A percentile compares a stretch with the other conserved stretches of the same genome.
Evolutionary conservation across 2,888 invertebrate species (phyloP).

Genomic region (Subacronicta megacephala): DNA sequence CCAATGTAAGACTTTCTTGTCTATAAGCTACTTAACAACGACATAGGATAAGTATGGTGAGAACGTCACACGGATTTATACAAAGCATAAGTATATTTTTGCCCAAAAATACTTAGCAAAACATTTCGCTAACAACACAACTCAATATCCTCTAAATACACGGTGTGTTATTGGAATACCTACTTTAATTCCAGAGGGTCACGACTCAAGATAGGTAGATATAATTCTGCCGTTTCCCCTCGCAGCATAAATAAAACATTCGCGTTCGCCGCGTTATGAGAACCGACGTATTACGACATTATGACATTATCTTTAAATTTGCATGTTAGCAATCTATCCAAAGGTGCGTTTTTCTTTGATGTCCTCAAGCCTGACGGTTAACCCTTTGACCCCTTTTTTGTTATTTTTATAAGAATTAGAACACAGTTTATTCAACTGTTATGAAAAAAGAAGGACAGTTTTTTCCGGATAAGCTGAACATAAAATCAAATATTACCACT

Average conservation of each 20-base stretch:
- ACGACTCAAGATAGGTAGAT: constrained; percentile 60
- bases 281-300: constrained; percentile 74
- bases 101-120: background rate
- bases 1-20: too few species aligned
- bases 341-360: constrained; percentile 77
- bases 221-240: constrained; percentile 64
- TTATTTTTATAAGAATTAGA: constrained; percentile 55
- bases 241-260: constrained; percentile 76
- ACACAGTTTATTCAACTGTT: constrained; percentile 6
- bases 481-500: constrained; percentile 12
- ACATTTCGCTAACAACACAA: background rate
- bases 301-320: constrained; percentile 82
- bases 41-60: too few species aligned
- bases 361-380: constrained; percentile 68
- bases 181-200: constrained; percentile 53
- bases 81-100: too few species aligned
- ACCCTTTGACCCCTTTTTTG: constrained; percentile 69
- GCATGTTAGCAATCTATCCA: constrained; percentile 80
- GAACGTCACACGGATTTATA: too few species aligned
- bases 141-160: constrained; percentile 25
- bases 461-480: constrained; percentile 11
- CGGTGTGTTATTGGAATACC: constrained; percentile 39
- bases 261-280: constrained; percentile 62
- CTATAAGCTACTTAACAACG: too few species aligned
- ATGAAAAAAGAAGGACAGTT: background rate